Conservation (phyloP, 2,113 vertebrate genomes). For the Dasypus novemcinctus region DNA sequence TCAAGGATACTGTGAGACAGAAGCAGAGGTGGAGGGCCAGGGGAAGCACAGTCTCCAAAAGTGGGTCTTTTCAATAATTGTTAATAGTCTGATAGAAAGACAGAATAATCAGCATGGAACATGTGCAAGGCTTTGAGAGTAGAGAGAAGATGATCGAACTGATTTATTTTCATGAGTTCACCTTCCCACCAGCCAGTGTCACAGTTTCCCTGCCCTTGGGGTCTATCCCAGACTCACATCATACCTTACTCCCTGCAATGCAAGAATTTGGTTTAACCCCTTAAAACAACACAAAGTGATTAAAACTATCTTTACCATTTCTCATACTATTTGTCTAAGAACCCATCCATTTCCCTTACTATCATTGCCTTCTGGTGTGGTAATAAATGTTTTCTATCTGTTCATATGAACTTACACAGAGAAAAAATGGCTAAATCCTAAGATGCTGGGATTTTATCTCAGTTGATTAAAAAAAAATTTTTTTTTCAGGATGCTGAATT, state of each 20-base stretch:
- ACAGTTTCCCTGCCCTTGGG: background rate
- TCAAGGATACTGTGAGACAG: background rate
- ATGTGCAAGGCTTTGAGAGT: background rate
- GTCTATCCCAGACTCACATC: background rate
- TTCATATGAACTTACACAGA: background rate
- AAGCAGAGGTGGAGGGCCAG: background rate
- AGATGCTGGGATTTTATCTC: background rate
- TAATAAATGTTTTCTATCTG: background rate
- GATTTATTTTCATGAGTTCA: background rate
- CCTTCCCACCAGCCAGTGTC: background rate
- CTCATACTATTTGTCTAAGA: background rate
- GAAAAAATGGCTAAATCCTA: background rate
- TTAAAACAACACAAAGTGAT: background rate
- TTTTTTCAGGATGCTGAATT: background rate
- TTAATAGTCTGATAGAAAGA: background rate
- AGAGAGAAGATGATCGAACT: background rate
- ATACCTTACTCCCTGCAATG: too few relatives aligned
- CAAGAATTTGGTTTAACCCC: background rate
- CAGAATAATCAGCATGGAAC: background rate
- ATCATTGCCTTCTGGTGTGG: background rate
- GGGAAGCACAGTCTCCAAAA: background rate
- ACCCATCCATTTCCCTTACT: background rate
- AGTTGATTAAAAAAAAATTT: background rate
- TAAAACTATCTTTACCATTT: background rate
- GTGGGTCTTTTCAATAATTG: background rate